Base-by-base conservation (phyloP, 64 coral and sea anemone genomes). In the Porites australiensis region DNA sequence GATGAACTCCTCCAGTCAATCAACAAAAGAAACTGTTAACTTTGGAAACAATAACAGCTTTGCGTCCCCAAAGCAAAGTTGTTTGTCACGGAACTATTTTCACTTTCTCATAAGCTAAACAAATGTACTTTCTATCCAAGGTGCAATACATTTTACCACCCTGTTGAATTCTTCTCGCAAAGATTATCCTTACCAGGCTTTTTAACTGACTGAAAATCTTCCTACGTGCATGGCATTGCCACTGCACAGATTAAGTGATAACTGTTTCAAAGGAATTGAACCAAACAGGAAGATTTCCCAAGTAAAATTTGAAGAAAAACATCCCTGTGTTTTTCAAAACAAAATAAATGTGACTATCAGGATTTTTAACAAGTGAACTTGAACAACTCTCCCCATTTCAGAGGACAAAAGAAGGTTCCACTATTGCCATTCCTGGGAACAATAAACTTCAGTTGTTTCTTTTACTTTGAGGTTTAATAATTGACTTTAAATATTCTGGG, bases 11-110 rank as follows among this genome's bases (percentile, higher is more conserved):
- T 43, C 9, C 3, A 74, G 37, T 14, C 9, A 37, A 74, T 15
- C 48, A 44, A 74, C 37, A 15, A 74, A 74, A 77, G 53, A 52
- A 77, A 77, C 8, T 77, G 47, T 77, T 77, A 77, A 52, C 74
- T 16, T 77, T 51, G 74, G 74, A 51, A 77, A 77, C 49, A 77
- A 16, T 19, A 77, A 52, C 74, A n/a, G 13, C 20, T 77, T 77
- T 51, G 15, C 8, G 18, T n/a, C 52, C 52, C 46, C 16, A 27
- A 1, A 23, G 21, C 27, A 0, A 7, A 4, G 4, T 4, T 18
- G 21, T 69, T 27, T 23, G 74, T 77, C 74, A 77, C 74, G 74
- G 18, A 51, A 77, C 74, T 2, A n/a, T 15, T n/a, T 57, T 57
- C 1, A 57, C 12, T 57, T 3, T 5, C 12, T 57, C 7, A 57